phyloP scores from a whole-genome alignment of 2,888 invertebrate genomes.

The Campoplex capitator region DNA sequence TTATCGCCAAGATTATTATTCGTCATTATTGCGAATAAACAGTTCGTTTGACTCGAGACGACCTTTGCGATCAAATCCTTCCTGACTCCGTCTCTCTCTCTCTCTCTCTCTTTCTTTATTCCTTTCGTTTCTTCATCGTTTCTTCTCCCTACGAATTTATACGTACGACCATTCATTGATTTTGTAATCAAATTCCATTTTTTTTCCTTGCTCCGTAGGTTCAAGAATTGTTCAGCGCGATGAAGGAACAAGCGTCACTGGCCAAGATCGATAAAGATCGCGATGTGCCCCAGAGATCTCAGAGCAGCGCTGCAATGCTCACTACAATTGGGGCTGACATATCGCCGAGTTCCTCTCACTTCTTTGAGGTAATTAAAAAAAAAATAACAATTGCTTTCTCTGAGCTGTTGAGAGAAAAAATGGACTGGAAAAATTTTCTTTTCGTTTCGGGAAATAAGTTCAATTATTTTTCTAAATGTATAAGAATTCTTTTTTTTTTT shows the following conservation, averaged over 20 bases:
- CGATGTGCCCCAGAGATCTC: constrained; percentile 83
- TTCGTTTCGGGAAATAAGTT: no score
- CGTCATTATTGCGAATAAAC: constrained; percentile 31
- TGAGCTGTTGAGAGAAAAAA: no score
- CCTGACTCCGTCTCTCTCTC: neutral
- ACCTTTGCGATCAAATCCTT: neutral
- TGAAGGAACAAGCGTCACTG: constrained; percentile 83
- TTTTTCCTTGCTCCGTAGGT: constrained; percentile 74
- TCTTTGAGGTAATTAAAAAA: constrained; percentile 91
- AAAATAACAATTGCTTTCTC: neutral
- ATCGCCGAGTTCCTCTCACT: constrained; percentile 94
- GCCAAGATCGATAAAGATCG: constrained; percentile 79
- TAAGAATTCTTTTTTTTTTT: no score
- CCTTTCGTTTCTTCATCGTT: neutral
- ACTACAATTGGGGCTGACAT: constrained; percentile 91
- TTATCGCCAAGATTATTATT: constrained; percentile 15
- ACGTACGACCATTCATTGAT: neutral
- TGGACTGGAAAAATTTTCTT: no score
- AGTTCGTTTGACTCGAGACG: constrained; percentile 36
- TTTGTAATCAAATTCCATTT: neutral
- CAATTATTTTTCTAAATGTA: no score
- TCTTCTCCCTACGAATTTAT: neutral
- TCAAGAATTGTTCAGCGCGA: constrained; percentile 82
- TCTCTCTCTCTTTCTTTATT: neutral
- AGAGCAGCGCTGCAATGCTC: constrained; percentile 88